These are phyloP conservation scores for Ctenodactylus gundi DNA, from an alignment of 2,113 vertebrate genomes.

Conservation along the genomic window DNA sequence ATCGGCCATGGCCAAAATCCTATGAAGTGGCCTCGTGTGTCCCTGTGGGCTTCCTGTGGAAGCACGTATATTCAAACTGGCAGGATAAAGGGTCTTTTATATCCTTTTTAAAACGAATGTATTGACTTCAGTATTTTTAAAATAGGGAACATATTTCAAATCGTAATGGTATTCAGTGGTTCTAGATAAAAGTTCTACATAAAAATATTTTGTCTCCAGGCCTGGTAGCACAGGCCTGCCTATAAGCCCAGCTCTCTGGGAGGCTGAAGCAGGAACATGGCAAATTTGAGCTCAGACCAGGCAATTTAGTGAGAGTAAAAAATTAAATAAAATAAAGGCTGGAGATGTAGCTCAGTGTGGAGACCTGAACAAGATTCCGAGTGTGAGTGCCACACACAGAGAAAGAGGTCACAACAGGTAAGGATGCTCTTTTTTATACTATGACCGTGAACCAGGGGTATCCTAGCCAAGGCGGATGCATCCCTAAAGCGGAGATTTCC, in stretches of 20 bases:
- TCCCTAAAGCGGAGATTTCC: background rate
- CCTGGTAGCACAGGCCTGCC: no score
- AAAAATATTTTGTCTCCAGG: background rate
- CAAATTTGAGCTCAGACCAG: no score
- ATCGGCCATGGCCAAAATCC: background rate
- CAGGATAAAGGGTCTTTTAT: slow-evolving; percentile 32
- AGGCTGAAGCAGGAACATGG: no score
- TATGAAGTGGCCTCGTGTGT: background rate
- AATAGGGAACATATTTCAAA: slow-evolving; percentile 39
- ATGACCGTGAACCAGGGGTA: background rate
- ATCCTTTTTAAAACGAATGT: slow-evolving; percentile 28
- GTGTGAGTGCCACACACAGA: no score
- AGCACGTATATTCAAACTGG: background rate
- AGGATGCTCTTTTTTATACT: background rate
- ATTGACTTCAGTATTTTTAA: slow-evolving; percentile 27
- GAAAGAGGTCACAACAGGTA: background rate
- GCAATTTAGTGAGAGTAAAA: no score
- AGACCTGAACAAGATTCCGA: no score
- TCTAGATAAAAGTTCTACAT: background rate
- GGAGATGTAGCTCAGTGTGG: no score
- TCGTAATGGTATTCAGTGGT: background rate
- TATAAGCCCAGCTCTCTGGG: no score
- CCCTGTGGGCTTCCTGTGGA: background rate
- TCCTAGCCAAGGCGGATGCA: no score
- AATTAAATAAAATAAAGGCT: no score